Evolutionary conservation across 2,888 invertebrate species (phyloP).

Genomic region (Ormia ochracea): DNA sequence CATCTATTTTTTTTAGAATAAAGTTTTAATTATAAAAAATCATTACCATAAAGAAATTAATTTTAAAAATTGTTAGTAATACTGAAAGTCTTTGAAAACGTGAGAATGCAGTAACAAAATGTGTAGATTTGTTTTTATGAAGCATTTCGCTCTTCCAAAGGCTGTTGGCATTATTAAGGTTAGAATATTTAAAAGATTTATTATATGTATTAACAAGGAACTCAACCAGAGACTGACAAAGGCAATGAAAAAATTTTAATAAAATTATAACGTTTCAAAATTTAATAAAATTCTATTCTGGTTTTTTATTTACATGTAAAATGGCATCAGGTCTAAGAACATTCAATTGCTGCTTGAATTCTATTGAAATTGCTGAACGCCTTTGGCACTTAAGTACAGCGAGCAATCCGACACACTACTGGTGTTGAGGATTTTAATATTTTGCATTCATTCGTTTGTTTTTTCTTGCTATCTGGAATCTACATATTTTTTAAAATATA

Average conservation of each 20-base stretch:
- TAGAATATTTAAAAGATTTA: constrained; percentile 1
- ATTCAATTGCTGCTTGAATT: not conserved
- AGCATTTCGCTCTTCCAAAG: not conserved
- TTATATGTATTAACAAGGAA: constrained; percentile 19
- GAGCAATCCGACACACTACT: too few species aligned
- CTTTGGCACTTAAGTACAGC: too few species aligned
- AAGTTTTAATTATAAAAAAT: not conserved
- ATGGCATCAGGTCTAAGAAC: not conserved
- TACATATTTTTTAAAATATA: too few species aligned
- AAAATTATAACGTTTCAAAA: constrained; percentile 37
- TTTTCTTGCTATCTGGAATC: too few species aligned
- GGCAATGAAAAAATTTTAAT: constrained; percentile 36
- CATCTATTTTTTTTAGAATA: not conserved
- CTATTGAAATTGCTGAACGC: not conserved
- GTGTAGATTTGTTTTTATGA: not conserved
- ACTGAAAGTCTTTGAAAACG: not conserved
- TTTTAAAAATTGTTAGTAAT: not conserved
- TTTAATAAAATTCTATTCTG: not conserved
- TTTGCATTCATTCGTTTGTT: too few species aligned
- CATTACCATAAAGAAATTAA: not conserved
- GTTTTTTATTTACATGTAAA: not conserved
- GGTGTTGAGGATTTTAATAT: too few species aligned
- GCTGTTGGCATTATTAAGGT: not conserved
- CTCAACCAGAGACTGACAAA: constrained; percentile 60
- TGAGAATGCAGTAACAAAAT: not conserved